phyloP scores from a whole-genome alignment of 2,113 vertebrate genomes.

The Cathartes aura region DNA sequence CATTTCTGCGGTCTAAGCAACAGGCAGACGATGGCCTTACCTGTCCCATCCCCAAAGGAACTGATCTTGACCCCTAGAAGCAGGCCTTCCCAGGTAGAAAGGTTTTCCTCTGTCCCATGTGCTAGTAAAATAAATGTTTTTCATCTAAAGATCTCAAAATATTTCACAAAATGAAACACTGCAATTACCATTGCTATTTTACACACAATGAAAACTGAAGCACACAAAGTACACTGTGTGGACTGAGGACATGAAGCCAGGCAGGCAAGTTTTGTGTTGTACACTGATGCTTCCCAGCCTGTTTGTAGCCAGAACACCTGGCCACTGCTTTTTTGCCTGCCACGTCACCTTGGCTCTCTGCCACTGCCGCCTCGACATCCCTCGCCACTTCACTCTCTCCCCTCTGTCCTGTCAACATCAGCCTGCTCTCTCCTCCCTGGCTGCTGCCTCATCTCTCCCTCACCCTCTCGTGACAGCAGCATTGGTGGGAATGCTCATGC shows the following conservation, averaged over 20 bases:
- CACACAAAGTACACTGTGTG: background rate
- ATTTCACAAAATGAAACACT: background rate
- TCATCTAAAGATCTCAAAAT: background rate
- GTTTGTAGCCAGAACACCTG: background rate
- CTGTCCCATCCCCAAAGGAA: background rate
- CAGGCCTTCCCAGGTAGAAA: background rate
- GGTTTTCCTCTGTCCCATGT: background rate
- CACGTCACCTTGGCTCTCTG: accelerated
- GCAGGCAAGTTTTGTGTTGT: background rate
- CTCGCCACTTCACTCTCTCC: background rate
- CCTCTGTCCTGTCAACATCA: background rate
- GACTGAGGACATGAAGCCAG: background rate
- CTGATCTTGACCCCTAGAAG: background rate
- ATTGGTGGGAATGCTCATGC: background rate
- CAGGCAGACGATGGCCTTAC: background rate
- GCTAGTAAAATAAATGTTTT: background rate
- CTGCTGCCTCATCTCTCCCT: background rate
- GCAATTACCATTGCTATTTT: background rate
- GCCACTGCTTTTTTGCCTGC: background rate
- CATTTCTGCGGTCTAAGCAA: background rate
- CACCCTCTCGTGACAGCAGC: background rate
- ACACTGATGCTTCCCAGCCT: background rate
- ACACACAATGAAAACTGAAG: background rate
- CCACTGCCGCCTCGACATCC: background rate
- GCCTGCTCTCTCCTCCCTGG: background rate